A percentile compares a stretch with the other conserved stretches of the same genome.
phyloP scores from a whole-genome alignment of 2,797 vertebrate genomes.

The Sebastes diaconus region DNA sequence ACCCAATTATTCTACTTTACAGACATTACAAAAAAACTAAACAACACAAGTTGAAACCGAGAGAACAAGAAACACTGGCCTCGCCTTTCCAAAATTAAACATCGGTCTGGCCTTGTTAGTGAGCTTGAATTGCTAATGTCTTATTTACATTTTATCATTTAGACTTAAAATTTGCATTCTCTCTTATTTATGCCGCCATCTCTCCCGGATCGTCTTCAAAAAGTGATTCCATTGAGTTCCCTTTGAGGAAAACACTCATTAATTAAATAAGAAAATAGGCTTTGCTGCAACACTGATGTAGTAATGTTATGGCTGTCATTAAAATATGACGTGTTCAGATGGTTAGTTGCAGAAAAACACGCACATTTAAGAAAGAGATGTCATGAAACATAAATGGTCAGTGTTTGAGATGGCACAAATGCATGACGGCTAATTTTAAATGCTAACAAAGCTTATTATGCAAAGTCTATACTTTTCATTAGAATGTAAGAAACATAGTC shows the following conservation, averaged over 20 bases:
- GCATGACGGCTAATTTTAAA: slow-evolving; percentile 3
- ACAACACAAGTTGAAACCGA: slow-evolving; percentile 14
- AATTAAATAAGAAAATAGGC: slow-evolving; percentile 70
- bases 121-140: slow-evolving; percentile 70
- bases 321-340: slow-evolving; percentile 31
- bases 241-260: slow-evolving; percentile 54
- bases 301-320: slow-evolving; percentile 61
- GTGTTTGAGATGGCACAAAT: slow-evolving; percentile 12
- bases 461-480: background rate
- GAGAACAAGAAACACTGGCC: slow-evolving; percentile 14
- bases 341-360: slow-evolving; percentile 20
- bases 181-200: slow-evolving; percentile 60
- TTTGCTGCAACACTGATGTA: slow-evolving; percentile 52
- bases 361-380: slow-evolving; percentile 25
- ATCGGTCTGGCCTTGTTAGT: slow-evolving; percentile 63
- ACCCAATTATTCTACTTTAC: slow-evolving; percentile 12
- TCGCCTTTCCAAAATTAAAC: slow-evolving; percentile 49
- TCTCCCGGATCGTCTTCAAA: slow-evolving; percentile 62
- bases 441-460: slow-evolving; percentile 6
- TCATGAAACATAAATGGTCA: slow-evolving; percentile 12
- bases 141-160: slow-evolving; percentile 76
- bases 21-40: slow-evolving; percentile 1
- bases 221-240: slow-evolving; percentile 53
- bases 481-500: slow-evolving; percentile 10
- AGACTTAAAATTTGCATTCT: slow-evolving; percentile 70